Evolutionary conservation across 2,797 vertebrate species (phyloP).

Genomic region (Cryptoprocta ferox): DNA sequence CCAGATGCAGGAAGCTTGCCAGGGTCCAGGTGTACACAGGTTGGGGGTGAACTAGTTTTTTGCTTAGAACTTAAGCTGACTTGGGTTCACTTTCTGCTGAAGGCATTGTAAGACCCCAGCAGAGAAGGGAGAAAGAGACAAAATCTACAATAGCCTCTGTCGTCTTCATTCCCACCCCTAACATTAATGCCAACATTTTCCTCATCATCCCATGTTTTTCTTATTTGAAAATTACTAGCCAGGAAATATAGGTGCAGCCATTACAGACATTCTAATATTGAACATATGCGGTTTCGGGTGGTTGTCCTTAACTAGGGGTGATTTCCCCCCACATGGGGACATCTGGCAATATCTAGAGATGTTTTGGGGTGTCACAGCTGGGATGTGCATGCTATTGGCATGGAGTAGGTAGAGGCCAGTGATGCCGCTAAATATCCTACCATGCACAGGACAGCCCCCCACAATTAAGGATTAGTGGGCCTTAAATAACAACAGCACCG

Average conservation of each 20-base stretch:
- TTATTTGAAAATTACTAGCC: background rate
- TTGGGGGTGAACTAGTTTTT: background rate
- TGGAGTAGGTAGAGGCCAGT: background rate
- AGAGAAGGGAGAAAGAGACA: background rate
- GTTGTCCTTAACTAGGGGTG: background rate
- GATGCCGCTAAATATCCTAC: background rate
- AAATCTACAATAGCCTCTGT: rapidly evolving
- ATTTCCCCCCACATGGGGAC: background rate
- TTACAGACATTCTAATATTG: background rate
- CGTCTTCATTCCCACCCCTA: background rate
- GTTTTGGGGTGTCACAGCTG: background rate
- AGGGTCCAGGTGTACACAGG: background rate
- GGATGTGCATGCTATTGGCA: background rate
- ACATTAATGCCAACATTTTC: background rate
- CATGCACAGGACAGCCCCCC: no score
- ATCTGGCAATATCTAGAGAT: background rate
- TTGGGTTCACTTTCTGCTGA: background rate
- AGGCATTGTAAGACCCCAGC: background rate
- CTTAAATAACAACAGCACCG: background rate
- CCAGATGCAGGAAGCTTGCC: background rate
- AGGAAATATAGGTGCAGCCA: background rate
- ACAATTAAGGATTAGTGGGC: background rate
- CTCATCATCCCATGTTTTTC: background rate
- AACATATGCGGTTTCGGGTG: background rate
- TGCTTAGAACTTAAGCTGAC: background rate